Percentiles rank a stretch among this genome's conserved stretches.
phyloP scores from a whole-genome alignment of 2,797 vertebrate genomes.

The Macropus fuliginosus region DNA sequence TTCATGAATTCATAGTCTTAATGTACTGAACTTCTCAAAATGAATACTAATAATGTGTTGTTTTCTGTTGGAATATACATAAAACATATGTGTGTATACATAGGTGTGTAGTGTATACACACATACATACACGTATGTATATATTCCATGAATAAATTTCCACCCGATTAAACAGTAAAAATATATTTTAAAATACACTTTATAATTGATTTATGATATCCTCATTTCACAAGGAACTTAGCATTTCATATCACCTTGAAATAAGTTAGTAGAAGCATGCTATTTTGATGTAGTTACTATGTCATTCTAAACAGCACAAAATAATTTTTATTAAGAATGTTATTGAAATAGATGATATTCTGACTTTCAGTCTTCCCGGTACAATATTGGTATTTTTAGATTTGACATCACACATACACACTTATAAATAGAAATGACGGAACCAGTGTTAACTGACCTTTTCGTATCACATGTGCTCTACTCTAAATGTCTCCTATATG shows the following conservation, averaged over 20 bases:
- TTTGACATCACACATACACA: not conserved
- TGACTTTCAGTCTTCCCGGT: not conserved
- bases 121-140: too few species aligned
- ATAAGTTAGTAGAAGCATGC: not conserved
- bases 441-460: not conserved
- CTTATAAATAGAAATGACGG: not conserved
- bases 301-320: not conserved
- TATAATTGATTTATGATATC: not conserved
- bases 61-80: too few species aligned
- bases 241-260: not conserved
- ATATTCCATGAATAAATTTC: not conserved
- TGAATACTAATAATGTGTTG: too few species aligned
- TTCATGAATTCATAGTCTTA: too few species aligned
- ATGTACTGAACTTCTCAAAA: too few species aligned
- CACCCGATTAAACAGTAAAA: not conserved
- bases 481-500: not conserved
- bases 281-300: not conserved
- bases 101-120: too few species aligned
- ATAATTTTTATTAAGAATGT: not conserved
- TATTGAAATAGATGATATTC: not conserved
- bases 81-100: too few species aligned
- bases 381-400: not conserved
- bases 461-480: not conserved
- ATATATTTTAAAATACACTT: not conserved
- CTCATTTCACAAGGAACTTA: not conserved